Base-by-base conservation (phyloP, 2,113 vertebrate species). In the Sialia sialis region DNA sequence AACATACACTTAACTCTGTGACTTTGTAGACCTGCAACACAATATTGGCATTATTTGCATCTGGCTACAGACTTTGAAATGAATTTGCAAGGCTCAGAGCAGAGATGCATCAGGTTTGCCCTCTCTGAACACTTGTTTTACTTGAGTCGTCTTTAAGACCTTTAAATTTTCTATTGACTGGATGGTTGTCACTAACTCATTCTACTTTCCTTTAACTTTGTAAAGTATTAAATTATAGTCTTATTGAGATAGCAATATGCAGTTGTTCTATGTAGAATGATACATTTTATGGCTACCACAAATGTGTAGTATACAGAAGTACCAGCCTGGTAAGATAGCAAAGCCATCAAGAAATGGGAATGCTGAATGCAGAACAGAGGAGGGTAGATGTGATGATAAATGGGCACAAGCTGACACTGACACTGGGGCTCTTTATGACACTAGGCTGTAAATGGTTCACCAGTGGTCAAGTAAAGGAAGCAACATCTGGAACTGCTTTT, bases 351-450 rank as follows among this genome's bases (percentile, higher is more conserved):
- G 26, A 89, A 41, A 16, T 17, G 16, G 23, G 79, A 38, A 44
- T 0, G 1, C 8, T 43, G 39, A 22, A 13, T 59, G 51, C 4
- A 4, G 14, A 25, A 8, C 7, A 49, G 16, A 44, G 10, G 19
- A 56, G 27, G 32, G 9, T 14, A 70, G 55, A 19, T 11, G 17
- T 36, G 18, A 21, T 43, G 32, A 4, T 38, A 59, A 18, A 36
- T 26, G 6, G 11, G 5, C 16, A 64, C 4, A 58, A 18, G 20
- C 48, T 87, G n/a, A 27, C 39, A 39, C 39, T 39, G 39, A 13
- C 32, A 55, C 16, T 48, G n/a, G 29, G 48, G 4, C 52, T 89
- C 12, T 38, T 74, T 52, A 29, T 64, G 44, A 70, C 7, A 20
- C 17, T 20, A 1, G 10, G 5, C 27, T 85, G 9, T 68, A 52